Evolutionary conservation across 2,888 invertebrate genomes (phyloP), one percentile per base, ranked within the genome.

Genomic region (Cryptophagus acutangulus): DNA sequence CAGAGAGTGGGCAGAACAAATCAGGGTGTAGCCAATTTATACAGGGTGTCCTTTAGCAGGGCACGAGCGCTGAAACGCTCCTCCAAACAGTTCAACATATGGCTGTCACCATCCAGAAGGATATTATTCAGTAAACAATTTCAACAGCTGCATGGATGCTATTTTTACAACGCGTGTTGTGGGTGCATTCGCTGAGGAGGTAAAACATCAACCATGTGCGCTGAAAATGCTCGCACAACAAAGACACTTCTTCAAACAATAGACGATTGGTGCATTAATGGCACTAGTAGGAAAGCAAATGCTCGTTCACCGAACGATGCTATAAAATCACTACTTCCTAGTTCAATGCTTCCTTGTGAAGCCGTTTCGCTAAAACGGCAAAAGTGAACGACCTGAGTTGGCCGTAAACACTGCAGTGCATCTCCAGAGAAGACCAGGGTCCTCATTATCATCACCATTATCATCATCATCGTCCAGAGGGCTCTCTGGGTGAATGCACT

Each of bases 401-500:
- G 26, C 26, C 26, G 26, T 26, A 26, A 26, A 26, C 26, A 26
- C n/a, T n/a, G 12, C 26, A 26, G 12, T 12, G 10, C n/a, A 26
- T 5, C 20, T 6, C 6, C 6, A 20, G 26, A 26, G 26, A 26
- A 26, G 26, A n/a, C n/a, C 20, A 20, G 26, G 26, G 26, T 13
- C 26, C 26, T 26, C 26, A 26, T 26, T 3, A 4, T 26, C 26
- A 26, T 26, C 26, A 3, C 4, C 9, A 26, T n/a, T 3, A 26
- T 3, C 4, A 13, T n/a, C n/a, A n/a, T n/a, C n/a, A n/a, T n/a
- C 12, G 26, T 26, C 26, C 26, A 15, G 31, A 31, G 38, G 48
- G 46, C 41, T 46, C n/a, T n/a, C 40, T 49, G 52, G 61, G 59
- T 61, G 51, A 61, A 61, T 43, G 61, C 42, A 55, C 55, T 51